Base-by-base conservation (phyloP, 2,797 vertebrate species). In the Galaxias olidus region DNA sequence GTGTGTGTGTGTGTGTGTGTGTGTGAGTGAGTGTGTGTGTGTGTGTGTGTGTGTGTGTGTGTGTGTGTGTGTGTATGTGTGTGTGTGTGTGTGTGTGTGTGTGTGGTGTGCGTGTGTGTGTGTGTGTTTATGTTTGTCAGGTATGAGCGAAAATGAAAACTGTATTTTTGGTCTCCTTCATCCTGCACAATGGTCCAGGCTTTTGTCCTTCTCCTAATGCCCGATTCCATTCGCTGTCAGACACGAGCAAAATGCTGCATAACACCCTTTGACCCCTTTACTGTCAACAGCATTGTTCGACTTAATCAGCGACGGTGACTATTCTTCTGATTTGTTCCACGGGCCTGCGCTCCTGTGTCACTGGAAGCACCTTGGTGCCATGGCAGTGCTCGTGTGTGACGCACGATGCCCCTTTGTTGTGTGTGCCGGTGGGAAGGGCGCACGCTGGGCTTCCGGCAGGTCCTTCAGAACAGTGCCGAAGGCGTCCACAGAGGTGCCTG, bases 181-280 rank as follows among this genome's bases (percentile, higher is more conserved):
- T 78, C 85, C 65, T 61, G 75, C 60, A 63, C 63, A 15, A 79
- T 74, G 75, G 81, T 85, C 86, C 82, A 66, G 61, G 68, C 82
- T 80, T 75, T 77, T 81, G 72, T 82, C 82, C 82, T 85, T 74
- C 82, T 80, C 80, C 85, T 75, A 18, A 73, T 80, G 75, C 75
- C 75, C 59, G 4, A 40, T 81, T 61, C 65, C 62, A 56, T 78
- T 80, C 75, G 65, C 65, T 70, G 72, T 84, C 74, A 82, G 76
- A 74, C 57, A 54, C 13, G 13, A 3, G n/a, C 19, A 55, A 18
- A 55, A 18, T 4, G 46, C 11, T 47, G 11, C 49, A 51, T 15
- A 6, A 47, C 2, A 3, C 45, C 9, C 2, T 10, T 14, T 47
- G 10, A 47, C 45, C 10, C 45, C 45, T 1, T 47, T 3, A 10